phyloP scores from a whole-genome alignment of 1,140 invertebrate species.

The Drosophila triauraria region DNA sequence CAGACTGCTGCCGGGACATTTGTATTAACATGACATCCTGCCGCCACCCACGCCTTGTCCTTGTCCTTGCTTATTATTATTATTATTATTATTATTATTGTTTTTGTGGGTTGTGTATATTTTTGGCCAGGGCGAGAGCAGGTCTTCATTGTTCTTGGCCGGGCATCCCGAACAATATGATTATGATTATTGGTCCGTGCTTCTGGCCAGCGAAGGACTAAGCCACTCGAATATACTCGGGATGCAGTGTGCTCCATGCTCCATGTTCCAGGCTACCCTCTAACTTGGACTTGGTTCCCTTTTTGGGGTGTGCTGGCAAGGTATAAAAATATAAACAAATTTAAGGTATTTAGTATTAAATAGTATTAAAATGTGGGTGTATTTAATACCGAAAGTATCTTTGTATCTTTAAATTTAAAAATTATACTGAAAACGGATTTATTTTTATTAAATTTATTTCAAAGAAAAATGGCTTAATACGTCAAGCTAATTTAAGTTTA shows the following conservation, averaged over 20 bases:
- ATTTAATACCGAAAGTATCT: too few relatives aligned
- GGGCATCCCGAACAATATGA: slow-evolving; percentile 67
- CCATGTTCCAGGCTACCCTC: not conserved
- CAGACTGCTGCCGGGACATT: slow-evolving; percentile 71
- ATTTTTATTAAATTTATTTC: too few relatives aligned
- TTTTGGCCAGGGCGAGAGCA: not conserved
- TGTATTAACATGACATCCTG: slow-evolving; percentile 81
- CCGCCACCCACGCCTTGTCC: slow-evolving; percentile 18
- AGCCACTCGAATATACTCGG: slow-evolving; percentile 63
- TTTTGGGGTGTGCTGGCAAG: too few relatives aligned
- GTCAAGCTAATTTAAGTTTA: too few relatives aligned
- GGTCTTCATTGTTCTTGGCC: slow-evolving; percentile 54
- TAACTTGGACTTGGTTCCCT: not conserved
- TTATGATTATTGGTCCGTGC: slow-evolving; percentile 74
- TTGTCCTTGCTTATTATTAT: slow-evolving; percentile 63
- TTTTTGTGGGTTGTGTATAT: slow-evolving; percentile 65
- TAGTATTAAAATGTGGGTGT: too few relatives aligned
- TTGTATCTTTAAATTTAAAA: too few relatives aligned
- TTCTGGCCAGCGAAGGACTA: slow-evolving; percentile 54
- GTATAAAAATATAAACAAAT: too few relatives aligned
- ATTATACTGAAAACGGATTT: too few relatives aligned
- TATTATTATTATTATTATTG: slow-evolving; percentile 70
- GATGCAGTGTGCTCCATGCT: slow-evolving; percentile 19
- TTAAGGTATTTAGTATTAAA: too few relatives aligned
- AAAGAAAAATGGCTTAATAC: too few relatives aligned